phyloP scores from a whole-genome alignment of 53 echinoderm and acorn worm species.

The Echinarachnius parma region DNA sequence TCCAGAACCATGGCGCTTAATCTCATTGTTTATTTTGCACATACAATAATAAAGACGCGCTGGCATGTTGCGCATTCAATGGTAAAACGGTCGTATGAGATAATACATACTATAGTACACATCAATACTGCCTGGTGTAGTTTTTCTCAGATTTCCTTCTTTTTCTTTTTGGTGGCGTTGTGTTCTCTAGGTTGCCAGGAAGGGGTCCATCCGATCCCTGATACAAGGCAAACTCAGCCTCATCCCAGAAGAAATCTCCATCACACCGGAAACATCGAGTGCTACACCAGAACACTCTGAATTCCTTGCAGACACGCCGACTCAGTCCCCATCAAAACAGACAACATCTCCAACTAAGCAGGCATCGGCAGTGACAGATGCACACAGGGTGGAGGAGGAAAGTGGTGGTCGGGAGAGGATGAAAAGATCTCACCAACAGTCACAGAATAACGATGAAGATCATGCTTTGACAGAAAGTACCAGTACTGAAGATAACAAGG shows the following conservation, averaged over 20 bases:
- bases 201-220: conserved; percentile 37
- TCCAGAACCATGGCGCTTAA: too few species aligned
- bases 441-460: neutral
- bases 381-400: neutral
- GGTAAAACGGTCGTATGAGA: too few species aligned
- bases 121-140: too few species aligned
- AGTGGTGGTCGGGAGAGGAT: neutral
- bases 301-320: too few species aligned
- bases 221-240: conserved; percentile 57
- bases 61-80: too few species aligned
- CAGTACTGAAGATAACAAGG: neutral
- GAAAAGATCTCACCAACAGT: conserved; percentile 1
- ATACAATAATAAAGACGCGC: too few species aligned
- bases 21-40: too few species aligned
- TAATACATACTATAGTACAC: too few species aligned
- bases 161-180: too few species aligned
- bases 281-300: conserved; percentile 18
- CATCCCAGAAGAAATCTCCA: neutral
- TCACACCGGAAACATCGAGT: conserved; percentile 7
- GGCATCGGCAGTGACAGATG: neutral
- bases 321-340: neutral
- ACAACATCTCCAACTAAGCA: neutral
- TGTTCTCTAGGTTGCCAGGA: conserved; percentile 50
- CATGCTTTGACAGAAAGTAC: neutral
- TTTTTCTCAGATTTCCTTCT: too few species aligned